Evolutionary conservation across 2,113 vertebrate genomes (phyloP).

Genomic region (Gobius niger): DNA sequence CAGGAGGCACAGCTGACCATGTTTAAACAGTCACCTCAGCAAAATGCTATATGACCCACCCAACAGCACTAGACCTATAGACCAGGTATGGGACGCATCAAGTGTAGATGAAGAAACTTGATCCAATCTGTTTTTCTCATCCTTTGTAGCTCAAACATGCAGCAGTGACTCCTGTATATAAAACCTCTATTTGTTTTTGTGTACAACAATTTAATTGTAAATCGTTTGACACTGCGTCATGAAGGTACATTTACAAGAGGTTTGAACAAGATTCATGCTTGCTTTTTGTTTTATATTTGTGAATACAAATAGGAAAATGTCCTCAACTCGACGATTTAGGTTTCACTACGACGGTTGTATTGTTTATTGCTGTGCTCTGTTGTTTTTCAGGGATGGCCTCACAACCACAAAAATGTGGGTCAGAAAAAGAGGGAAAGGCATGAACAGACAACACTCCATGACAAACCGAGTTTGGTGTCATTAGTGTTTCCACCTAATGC

Average conservation of each 20-base stretch:
- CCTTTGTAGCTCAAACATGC: background rate
- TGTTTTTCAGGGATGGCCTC: slow-evolving; percentile 38
- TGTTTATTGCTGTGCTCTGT: background rate
- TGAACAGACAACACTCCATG: slow-evolving; percentile 29
- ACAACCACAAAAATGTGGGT: background rate
- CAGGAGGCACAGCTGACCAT: slow-evolving; percentile 19
- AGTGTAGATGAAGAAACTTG: background rate
- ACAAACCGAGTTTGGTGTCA: slow-evolving; percentile 18
- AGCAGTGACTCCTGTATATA: background rate
- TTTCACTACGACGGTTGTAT: background rate
- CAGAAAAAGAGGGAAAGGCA: slow-evolving; percentile 32
- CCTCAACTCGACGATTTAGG: background rate
- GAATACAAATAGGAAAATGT: background rate
- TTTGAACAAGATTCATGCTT: background rate
- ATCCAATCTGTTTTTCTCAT: background rate
- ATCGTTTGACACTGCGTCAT: background rate
- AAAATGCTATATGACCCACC: slow-evolving; percentile 12
- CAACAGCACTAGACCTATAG: background rate
- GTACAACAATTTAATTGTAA: too few relatives aligned
- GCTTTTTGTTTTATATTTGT: background rate
- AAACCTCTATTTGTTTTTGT: too few relatives aligned
- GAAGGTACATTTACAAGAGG: background rate
- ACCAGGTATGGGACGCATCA: background rate
- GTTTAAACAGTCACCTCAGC: slow-evolving; percentile 26
- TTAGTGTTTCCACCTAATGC: slow-evolving; percentile 12